Percentiles rank a stretch among this genome's conserved stretches.
Conservation (phyloP, 2,888 invertebrate species). For the Diachrysia chrysitis region DNA sequence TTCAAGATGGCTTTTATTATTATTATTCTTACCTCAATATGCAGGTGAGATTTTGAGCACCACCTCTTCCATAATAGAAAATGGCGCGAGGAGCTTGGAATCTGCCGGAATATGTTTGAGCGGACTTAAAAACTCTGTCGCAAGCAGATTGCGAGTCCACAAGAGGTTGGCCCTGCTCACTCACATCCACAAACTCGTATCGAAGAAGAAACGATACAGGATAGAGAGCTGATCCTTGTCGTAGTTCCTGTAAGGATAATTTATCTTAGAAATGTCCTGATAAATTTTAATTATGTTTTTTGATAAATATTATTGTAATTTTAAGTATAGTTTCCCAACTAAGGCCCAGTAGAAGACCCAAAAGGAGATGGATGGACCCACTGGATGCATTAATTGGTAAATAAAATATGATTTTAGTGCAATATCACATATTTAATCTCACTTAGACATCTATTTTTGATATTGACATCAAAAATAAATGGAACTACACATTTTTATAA, state of each 20-base stretch:
- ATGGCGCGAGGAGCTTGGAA: constrained; percentile 94
- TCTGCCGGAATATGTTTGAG: constrained; percentile 88
- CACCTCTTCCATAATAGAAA: constrained; percentile 95
- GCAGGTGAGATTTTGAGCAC: constrained; percentile 93
- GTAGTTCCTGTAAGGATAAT: constrained; percentile 86
- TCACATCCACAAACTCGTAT: constrained; percentile 95
- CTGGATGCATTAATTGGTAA: too few species aligned
- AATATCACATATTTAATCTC: too few species aligned
- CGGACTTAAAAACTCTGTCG: constrained; percentile 90
- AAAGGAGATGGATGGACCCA: too few species aligned
- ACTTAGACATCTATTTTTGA: not conserved
- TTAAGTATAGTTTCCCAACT: too few species aligned
- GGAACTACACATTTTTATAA: not conserved
- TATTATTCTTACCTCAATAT: constrained; percentile 87
- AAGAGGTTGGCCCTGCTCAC: constrained; percentile 90
- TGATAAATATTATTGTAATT: too few species aligned
- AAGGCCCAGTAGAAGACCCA: too few species aligned
- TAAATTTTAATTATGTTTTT: not conserved
- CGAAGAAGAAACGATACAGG: constrained; percentile 93
- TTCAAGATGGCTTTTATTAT: too few species aligned
- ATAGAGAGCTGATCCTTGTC: constrained; percentile 94
- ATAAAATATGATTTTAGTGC: too few species aligned
- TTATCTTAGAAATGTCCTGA: not conserved
- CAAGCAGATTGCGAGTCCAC: constrained; percentile 90
- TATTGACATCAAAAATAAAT: not conserved